Evolutionary conservation across 2,113 vertebrate genomes (phyloP), one percentile per base, ranked within the genome.

Genomic region (Laterallus jamaicensis): DNA sequence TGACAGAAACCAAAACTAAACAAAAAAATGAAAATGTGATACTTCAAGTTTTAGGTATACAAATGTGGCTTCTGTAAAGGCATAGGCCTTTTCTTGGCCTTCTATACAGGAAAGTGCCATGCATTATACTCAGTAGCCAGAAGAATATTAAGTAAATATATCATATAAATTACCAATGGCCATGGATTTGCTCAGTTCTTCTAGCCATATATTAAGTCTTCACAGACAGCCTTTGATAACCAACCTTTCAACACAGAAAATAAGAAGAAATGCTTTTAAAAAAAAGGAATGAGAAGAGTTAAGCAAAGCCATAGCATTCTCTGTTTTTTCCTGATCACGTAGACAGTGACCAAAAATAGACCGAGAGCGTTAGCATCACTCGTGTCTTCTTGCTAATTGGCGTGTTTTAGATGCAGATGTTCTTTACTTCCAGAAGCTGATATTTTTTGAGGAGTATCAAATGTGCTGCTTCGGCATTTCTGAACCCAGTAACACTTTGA

Each of bases 351-450:
- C 98, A 97, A 98, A 98, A 98, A 98, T 98, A 98, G 96, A 97
- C 42, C 2, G 18, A 74, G 80, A 47, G 93, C 56, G 28, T 96
- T 97, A 96, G 97, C 98, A 97, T 92, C 82, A 75, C 90, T 97
- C 85, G 15, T 95, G 96, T 97, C 97, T 98, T 97, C 96, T 97
- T 94, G 97, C 87, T 98, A 98, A 98, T 98, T 98, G 98, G 97
- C 22, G 49, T 97, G 97, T 79, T 97, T 97, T 97, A 96, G 97
- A 98, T 98, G 98, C 98, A 98, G 98, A 98, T 98, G 98, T 98
- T 98, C 97, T 98, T 97, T 95, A 96, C 97, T 98, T 92, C 91
- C 96, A 98, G 97, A 97, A 97, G 95, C 95, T 88, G 76, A 14
- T 66, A 10, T 59, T 74, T 94, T 88, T 79, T 78, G 9, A 91